Evolutionary conservation across 2,888 invertebrate genomes (phyloP).

Genomic region (Fissipunctia ypsillon): DNA sequence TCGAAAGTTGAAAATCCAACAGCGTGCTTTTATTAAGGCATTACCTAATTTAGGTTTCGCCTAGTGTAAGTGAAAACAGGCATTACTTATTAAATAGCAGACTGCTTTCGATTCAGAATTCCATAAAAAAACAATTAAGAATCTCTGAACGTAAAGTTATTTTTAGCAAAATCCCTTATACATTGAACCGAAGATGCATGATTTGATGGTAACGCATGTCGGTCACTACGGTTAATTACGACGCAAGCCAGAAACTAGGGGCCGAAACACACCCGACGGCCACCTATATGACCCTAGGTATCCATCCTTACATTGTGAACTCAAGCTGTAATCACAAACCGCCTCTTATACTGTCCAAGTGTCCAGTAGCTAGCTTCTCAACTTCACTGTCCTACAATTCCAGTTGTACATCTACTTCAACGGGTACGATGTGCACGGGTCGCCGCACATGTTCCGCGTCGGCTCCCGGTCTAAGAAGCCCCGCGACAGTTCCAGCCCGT

Average conservation of each 20-base stretch:
- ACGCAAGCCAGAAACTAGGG: neutral
- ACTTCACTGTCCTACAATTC: slow-evolving; percentile 15
- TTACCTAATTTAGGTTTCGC: no score
- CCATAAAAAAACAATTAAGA: neutral
- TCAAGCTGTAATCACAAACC: slow-evolving; percentile 2
- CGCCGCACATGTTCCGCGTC: slow-evolving; percentile 96
- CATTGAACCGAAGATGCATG: neutral
- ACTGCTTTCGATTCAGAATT: no score
- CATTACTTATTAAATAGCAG: no score
- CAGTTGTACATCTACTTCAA: slow-evolving; percentile 98
- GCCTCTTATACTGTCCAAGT: neutral
- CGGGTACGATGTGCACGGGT: slow-evolving; percentile 95
- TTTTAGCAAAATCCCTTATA: neutral
- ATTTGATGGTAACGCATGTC: neutral
- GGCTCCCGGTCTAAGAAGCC: slow-evolving; percentile 92
- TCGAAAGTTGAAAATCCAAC: no score
- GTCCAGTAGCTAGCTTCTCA: neutral
- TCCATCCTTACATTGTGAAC: neutral
- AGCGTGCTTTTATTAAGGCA: no score
- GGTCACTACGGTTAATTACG: neutral
- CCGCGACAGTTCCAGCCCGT: slow-evolving; percentile 85
- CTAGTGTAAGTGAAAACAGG: no score
- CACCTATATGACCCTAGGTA: neutral
- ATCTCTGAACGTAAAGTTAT: neutral
- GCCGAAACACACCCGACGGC: neutral